A percentile compares a stretch with the other conserved stretches of the same genome.
phyloP scores from a whole-genome alignment of 2,888 invertebrate species.

The Ceratothoa steindachneri region DNA sequence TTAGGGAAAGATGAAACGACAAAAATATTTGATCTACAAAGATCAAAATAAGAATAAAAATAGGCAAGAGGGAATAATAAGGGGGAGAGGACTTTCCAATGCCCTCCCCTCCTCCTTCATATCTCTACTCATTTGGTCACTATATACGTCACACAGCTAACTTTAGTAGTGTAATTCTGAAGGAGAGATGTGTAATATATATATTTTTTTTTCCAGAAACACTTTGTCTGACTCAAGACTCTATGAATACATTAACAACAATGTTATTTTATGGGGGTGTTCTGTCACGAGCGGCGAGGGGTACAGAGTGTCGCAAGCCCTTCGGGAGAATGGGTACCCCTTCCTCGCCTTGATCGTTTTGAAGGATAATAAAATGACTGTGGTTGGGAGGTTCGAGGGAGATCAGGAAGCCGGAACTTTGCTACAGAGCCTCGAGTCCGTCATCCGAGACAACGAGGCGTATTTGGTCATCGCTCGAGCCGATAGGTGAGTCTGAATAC shows the following conservation, averaged over 20 bases:
- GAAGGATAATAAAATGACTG: slow-evolving; percentile 85
- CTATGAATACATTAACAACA: slow-evolving; percentile 31
- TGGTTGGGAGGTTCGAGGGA: slow-evolving; percentile 83
- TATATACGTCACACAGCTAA: no score
- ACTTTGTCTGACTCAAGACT: slow-evolving; percentile 22
- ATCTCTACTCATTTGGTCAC: no score
- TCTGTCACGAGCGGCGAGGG: slow-evolving; percentile 84
- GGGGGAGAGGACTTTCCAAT: no score
- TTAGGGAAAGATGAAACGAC: no score
- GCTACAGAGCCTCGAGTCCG: slow-evolving; percentile 66
- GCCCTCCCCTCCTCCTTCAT: no score
- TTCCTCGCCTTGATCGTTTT: slow-evolving; percentile 85
- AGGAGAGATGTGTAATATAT: no score
- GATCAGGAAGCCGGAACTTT: slow-evolving; percentile 69
- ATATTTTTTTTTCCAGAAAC: slow-evolving; percentile 17
- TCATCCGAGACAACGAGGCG: slow-evolving; percentile 80
- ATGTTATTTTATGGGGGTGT: slow-evolving; percentile 86
- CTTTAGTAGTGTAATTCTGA: no score
- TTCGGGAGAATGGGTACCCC: slow-evolving; percentile 77
- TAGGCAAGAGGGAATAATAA: no score
- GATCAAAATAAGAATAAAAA: no score
- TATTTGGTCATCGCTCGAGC: slow-evolving; percentile 80
- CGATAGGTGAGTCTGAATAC: slow-evolving; percentile 68
- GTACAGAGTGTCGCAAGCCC: slow-evolving; percentile 81
- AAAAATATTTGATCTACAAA: no score